phyloP scores from a whole-genome alignment of 2,797 vertebrate species.

The Bucorvus abyssinicus region DNA sequence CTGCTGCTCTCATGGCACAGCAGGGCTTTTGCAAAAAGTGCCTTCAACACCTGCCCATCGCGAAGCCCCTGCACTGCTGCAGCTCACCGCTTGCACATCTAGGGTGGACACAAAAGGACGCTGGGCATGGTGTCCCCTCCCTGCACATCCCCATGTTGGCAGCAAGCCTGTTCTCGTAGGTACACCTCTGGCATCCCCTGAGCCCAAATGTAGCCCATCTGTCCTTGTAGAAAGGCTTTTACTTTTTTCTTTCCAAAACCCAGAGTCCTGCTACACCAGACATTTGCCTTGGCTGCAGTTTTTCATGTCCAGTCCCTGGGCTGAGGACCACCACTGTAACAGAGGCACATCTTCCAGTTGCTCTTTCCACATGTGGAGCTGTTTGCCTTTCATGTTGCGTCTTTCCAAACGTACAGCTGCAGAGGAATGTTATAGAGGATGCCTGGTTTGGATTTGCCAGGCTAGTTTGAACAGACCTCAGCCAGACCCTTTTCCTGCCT shows the following conservation, averaged over 20 bases:
- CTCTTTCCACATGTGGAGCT: neutral
- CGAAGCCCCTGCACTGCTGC: accelerated
- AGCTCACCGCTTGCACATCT: accelerated
- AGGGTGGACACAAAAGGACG: neutral
- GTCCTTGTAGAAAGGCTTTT: neutral
- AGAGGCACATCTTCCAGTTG: neutral
- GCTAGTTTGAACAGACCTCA: neutral
- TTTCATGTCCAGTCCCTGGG: accelerated
- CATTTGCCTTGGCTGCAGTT: neutral
- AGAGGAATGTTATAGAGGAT: neutral
- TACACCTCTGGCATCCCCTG: accelerated
- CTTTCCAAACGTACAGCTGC: neutral
- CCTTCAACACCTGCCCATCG: accelerated
- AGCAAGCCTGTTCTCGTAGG: neutral
- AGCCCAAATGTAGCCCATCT: neutral
- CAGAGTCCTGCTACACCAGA: neutral
- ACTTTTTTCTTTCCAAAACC: neutral
- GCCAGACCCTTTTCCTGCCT: neutral
- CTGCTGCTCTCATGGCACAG: neutral
- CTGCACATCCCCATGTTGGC: too few relatives aligned
- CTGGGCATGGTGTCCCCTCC: neutral
- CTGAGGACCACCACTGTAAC: neutral
- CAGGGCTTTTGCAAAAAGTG: neutral
- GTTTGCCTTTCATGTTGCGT: neutral
- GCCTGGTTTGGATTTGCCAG: neutral